These are phyloP conservation scores for Cheiracanthium punctorium DNA, from an alignment of 2,888 invertebrate genomes.

Conservation along the genomic window DNA sequence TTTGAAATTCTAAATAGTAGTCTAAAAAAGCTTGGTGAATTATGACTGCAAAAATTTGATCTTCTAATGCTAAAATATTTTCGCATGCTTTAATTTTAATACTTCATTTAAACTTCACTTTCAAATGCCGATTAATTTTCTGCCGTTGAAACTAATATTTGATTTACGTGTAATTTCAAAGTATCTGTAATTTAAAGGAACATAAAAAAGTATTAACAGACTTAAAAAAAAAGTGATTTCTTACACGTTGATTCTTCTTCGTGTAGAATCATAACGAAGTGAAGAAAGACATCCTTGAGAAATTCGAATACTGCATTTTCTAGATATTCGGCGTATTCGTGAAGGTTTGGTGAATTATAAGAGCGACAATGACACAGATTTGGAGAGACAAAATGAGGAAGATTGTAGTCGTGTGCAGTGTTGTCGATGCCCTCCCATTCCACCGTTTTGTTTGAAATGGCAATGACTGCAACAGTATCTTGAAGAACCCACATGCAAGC, in stretches of 20 bases:
- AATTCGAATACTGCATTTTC: slow-evolving; percentile 46
- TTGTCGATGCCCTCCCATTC: slow-evolving; percentile 26
- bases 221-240: too few relatives aligned
- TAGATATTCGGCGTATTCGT: neutral
- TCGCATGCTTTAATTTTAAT: too few relatives aligned
- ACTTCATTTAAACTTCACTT: too few relatives aligned
- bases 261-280: slow-evolving; percentile 41
- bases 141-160: too few relatives aligned
- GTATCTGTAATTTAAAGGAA: too few relatives aligned
- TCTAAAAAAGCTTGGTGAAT: too few relatives aligned
- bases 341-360: neutral
- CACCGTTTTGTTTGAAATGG: neutral
- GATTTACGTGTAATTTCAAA: too few relatives aligned
- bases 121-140: too few relatives aligned
- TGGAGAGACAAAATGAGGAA: slow-evolving; percentile 30
- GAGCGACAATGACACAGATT: neutral
- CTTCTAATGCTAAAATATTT: too few relatives aligned
- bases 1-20: too few relatives aligned
- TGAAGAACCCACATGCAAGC: slow-evolving; percentile 54
- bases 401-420: slow-evolving; percentile 20
- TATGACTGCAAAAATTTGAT: too few relatives aligned
- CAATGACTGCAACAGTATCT: slow-evolving; percentile 43
- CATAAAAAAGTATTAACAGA: too few relatives aligned
- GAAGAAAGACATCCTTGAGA: slow-evolving; percentile 21
- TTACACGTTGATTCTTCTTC: slow-evolving; percentile 17